These are phyloP conservation scores for Montipora sp. DNA, from an alignment of 64 coral and sea anemone species.

Conservation along the genomic window DNA sequence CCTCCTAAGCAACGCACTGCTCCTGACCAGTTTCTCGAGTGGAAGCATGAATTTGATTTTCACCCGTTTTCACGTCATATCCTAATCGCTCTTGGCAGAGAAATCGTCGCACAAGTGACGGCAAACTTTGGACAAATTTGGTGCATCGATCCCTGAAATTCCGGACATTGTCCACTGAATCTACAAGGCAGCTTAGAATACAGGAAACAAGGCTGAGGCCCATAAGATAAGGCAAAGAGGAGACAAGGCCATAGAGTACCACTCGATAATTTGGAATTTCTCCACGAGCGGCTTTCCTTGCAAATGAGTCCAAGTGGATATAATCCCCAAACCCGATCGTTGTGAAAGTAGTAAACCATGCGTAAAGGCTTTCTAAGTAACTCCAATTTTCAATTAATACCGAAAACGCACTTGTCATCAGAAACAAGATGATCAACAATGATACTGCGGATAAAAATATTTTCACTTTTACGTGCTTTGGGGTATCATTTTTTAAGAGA, in stretches of 20 bases:
- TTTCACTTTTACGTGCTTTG: not conserved
- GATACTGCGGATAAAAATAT: not conserved
- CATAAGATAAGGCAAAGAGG: not conserved
- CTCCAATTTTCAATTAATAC: not conserved
- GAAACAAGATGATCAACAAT: not conserved
- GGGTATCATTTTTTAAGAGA: not conserved
- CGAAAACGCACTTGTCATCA: not conserved
- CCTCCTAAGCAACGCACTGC: not conserved
- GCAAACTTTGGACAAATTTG: not conserved
- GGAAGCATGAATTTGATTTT: not conserved
- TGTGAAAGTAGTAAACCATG: conserved; percentile 20
- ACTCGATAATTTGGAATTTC: not conserved
- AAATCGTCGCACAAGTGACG: not conserved
- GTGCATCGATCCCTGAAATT: not conserved
- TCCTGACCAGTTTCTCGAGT: not conserved
- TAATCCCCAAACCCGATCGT: conserved; percentile 36
- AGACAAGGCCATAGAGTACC: not conserved
- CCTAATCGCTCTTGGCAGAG: not conserved
- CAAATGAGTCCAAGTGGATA: not conserved
- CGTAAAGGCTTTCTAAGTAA: not conserved
- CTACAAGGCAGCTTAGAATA: conserved; percentile 8
- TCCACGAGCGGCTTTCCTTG: not conserved
- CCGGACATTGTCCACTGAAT: conserved; percentile 5
- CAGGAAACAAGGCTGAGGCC: not conserved
- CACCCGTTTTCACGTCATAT: not conserved